Evolutionary conservation across 1,140 invertebrate genomes (phyloP), one percentile per base, ranked within the genome.

Genomic region (Hyphantria cunea): DNA sequence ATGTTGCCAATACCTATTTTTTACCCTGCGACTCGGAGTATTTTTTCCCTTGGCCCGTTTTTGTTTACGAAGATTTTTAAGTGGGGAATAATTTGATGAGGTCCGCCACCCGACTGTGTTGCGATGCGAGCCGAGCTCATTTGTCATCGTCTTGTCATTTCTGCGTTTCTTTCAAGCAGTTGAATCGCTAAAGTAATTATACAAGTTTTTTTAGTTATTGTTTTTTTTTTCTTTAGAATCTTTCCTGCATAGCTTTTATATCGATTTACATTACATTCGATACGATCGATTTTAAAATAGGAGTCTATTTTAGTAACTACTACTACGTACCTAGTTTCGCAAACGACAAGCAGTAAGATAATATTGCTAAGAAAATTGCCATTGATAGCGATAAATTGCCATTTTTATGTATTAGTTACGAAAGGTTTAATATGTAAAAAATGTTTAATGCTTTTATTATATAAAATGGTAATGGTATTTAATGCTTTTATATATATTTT

Each of bases 81-180:
- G 86, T 88, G 82, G 78, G 86, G 83, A 84, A 89, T 90, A 88
- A 90, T 89, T 90, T 89, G 86, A 90, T 90, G 88, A 90, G 88
- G 88, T 88, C 82, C 81, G 84, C 88, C 86, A 89, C 88, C 88
- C 88, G 88, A 80, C 86, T 82, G 82, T 72, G 83, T 78, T 82
- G 80, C 56, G 84, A 82, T 77, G 75, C 80, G 76, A 78, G 70
- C 82, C 76, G 67, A 76, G 82, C 86, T 90, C 88, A 90, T 90
- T 90, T 90, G 88, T 90, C 88, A 90, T 90, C 86, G 85, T 90
- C 88, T 90, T 90, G 88, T 89, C 88, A 88, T 89, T 90, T 87
- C 83, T 87, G 84, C 80, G 80, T 87, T 89, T 90, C 86, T 89
- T 90, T 88, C 75, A 77, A 80, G 75, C 80, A 82, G 81, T 89